A percentile compares a stretch with the other conserved stretches of the same genome.
Evolutionary conservation across 2,888 invertebrate species (phyloP).

Genomic region (Pinctada fucata): DNA sequence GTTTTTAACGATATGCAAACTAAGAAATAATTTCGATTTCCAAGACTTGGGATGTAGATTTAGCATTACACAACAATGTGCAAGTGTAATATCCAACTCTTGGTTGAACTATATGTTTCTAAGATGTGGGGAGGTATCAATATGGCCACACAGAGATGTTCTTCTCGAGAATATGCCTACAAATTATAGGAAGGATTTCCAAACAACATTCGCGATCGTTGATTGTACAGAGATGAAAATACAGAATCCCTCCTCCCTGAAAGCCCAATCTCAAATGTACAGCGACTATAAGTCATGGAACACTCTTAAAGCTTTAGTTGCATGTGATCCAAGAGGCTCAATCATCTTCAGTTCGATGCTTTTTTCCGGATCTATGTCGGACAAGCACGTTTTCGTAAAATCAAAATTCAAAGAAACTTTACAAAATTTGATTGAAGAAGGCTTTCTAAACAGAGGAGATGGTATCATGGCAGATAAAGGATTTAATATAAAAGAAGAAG

Average conservation of each 20-base stretch:
- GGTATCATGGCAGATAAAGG: no score
- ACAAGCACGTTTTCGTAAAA: slow-evolving; percentile 17
- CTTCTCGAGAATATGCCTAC: slow-evolving; percentile 19
- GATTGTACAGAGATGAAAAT: slow-evolving; percentile 37
- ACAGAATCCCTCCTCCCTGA: slow-evolving; percentile 29
- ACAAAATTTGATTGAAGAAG: no score
- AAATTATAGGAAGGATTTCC: slow-evolving; percentile 25
- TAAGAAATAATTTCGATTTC: slow-evolving; percentile 9
- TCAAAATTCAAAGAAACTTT: no score
- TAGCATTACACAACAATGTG: background rate
- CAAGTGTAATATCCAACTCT: background rate
- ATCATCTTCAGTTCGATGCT: slow-evolving; percentile 35
- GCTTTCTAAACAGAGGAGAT: no score
- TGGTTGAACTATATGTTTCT: slow-evolving; percentile 10
- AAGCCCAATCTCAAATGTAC: slow-evolving; percentile 26
- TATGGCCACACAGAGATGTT: slow-evolving; percentile 9
- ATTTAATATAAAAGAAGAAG: no score
- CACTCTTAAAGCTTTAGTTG: slow-evolving; percentile 34
- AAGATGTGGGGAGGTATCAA: background rate
- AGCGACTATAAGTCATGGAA: slow-evolving; percentile 40
- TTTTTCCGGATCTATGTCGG: slow-evolving; percentile 35
- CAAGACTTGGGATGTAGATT: slow-evolving; percentile 9
- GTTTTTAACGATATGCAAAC: slow-evolving; percentile 9
- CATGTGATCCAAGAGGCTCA: slow-evolving; percentile 34
- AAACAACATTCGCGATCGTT: slow-evolving; percentile 16